A percentile compares a stretch with the other conserved stretches of the same genome.
phyloP scores from a whole-genome alignment of 2,797 vertebrate species.

The Amniataba percoides region DNA sequence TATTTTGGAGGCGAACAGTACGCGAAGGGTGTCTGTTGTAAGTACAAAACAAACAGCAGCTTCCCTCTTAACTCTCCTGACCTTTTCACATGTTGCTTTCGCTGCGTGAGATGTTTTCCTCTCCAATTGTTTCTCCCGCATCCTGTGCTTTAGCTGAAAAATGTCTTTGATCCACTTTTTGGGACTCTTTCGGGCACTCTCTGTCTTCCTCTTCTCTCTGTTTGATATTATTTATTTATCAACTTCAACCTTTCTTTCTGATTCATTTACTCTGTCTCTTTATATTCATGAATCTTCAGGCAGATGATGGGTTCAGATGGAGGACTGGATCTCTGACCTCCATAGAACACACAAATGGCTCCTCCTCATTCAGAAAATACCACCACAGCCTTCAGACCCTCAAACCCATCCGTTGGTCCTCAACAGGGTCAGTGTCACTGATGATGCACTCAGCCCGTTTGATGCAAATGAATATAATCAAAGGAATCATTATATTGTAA shows the following conservation, averaged over 20 bases:
- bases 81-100: conserved; percentile 17
- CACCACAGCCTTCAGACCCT: conserved; percentile 75
- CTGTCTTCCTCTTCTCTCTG: not conserved
- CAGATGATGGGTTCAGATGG: conserved; percentile 17
- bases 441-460: not conserved
- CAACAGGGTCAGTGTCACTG: conserved; percentile 70
- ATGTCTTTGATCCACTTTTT: conserved; percentile 34
- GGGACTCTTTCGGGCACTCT: not conserved
- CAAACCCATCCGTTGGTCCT: conserved; percentile 80
- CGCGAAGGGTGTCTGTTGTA: conserved; percentile 60
- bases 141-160: conserved; percentile 38
- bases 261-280: not conserved
- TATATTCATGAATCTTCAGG: conserved; percentile 25
- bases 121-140: conserved; percentile 36
- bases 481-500: not conserved
- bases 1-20: conserved; percentile 13
- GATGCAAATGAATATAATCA: not conserved
- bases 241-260: not conserved
- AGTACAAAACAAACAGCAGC: conserved; percentile 57
- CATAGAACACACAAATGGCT: conserved; percentile 35
- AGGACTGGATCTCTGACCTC: conserved; percentile 14
- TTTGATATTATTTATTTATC: too few relatives aligned
- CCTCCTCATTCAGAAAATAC: conserved; percentile 68
- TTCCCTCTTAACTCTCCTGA: not conserved
- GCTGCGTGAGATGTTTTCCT: conserved; percentile 23